These are phyloP conservation scores for Anticlea derivata DNA, from an alignment of 2,888 invertebrate species.

Conservation along the genomic window DNA sequence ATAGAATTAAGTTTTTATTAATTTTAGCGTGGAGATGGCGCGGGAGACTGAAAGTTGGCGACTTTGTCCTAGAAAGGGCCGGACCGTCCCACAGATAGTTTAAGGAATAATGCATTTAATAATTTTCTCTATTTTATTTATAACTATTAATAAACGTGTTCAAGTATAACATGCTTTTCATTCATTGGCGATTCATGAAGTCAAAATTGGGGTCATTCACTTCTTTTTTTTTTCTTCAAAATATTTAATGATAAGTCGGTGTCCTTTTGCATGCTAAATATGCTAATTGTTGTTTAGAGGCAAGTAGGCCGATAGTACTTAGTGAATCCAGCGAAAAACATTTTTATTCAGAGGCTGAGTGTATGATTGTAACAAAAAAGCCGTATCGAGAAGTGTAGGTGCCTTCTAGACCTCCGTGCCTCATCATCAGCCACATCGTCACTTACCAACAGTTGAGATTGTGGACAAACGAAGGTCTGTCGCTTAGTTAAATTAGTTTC, in stretches of 20 bases:
- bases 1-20: constrained; percentile 55
- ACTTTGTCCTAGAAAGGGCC: constrained; percentile 73
- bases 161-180: constrained; percentile 75
- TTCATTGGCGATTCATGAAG: constrained; percentile 68
- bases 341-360: too few relatives aligned
- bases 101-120: constrained; percentile 59
- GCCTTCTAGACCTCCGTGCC: too few relatives aligned
- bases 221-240: constrained; percentile 80
- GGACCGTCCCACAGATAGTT: constrained; percentile 79
- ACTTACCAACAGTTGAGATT: too few relatives aligned
- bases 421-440: too few relatives aligned
- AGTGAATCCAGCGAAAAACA: not conserved
- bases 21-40: constrained; percentile 76
- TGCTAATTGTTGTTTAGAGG: constrained; percentile 59
- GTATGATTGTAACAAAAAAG: too few relatives aligned
- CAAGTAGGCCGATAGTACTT: constrained; percentile 20
- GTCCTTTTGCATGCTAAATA: constrained; percentile 78
- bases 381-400: too few relatives aligned
- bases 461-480: too few relatives aligned
- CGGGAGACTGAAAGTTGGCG: constrained; percentile 78
- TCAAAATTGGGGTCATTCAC: constrained; percentile 76
- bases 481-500: too few relatives aligned
- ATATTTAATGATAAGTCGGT: constrained; percentile 46
- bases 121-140: constrained; percentile 61
- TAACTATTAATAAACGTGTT: constrained; percentile 66